Evolutionary conservation across 2,888 invertebrate genomes (phyloP), one percentile per base, ranked within the genome.

Genomic region (Zaprionus obscuricornis): DNA sequence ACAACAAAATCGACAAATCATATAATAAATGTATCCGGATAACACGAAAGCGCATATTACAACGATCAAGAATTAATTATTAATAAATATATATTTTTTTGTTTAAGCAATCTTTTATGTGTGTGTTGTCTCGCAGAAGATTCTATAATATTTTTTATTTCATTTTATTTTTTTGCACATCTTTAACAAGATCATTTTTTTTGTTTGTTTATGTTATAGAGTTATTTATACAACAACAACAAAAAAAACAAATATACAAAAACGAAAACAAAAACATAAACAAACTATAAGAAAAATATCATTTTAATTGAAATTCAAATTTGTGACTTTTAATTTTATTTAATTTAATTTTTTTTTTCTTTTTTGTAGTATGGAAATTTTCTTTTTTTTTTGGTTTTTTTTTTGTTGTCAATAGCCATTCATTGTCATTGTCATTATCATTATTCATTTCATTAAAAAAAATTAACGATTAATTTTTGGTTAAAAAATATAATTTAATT

Each of bases 391-490:
- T 29, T 59, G 31, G 65, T 69, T 22, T 65, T 65, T 64, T 66
- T 26, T 56, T 47, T 37, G 64, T n/a, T n/a, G 56, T 63, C 68
- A 82, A 79, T 87, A 87, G 87, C 85, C 78, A 83, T 86, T 86
- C 74, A 68, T 67, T 63, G 52, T 62, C 49, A 62, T 67, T n/a
- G n/a, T n/a, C 74, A 77, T 73, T 47, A 58, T 68, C 52, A 57
- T 62, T 55, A 24, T n/a, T 57, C 50, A 68, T 31, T 31, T 60
- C 58, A 75, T 72, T 66, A 57, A n/a, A n/a, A n/a, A n/a, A n/a
- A 71, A 59, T 77, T 67, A 86, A 78, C 70, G 73, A 85, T 85
- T 82, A 78, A 79, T 82, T 71, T 66, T 74, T 69, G 68, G 74
- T 82, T 85, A 74, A 82, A 39, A 69, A 65, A 37, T 43, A 64